Percentiles rank a stretch among this genome's conserved stretches.
Evolutionary conservation across 2,888 invertebrate species (phyloP).

Genomic region (Thereva unica): DNA sequence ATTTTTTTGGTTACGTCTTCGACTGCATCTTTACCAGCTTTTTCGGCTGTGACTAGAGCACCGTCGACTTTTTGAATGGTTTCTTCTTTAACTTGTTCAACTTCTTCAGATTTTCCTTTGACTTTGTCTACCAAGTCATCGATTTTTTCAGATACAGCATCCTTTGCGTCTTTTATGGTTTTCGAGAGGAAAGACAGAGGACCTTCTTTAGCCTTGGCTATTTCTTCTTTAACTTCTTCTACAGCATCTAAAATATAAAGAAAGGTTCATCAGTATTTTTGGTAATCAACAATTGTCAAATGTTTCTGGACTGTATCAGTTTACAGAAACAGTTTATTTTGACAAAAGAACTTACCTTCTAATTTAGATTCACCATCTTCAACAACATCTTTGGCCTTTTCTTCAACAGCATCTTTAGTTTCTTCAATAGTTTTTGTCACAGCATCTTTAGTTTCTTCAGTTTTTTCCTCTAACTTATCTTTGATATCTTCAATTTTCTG

Average conservation of each 20-base stretch:
- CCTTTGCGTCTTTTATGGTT: constrained; percentile 25
- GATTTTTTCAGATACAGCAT: constrained; percentile 21
- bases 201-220: no score
- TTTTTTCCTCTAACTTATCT: constrained; percentile 35
- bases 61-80: background rate
- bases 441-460: constrained; percentile 8
- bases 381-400: constrained; percentile 32
- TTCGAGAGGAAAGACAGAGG: no score
- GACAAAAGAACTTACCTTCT: no score
- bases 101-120: constrained; percentile 25
- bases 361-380: constrained; percentile 7
- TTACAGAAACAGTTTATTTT: no score
- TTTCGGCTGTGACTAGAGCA: no score
- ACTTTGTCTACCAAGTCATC: constrained; percentile 30
- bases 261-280: no score
- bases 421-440: constrained; percentile 17
- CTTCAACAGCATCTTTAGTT: constrained; percentile 11
- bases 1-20: constrained; percentile 20
- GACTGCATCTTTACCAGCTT: background rate
- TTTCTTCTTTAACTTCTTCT: no score
- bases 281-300: no score
- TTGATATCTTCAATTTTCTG: constrained; percentile 22
- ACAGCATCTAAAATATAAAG: no score
- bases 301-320: no score
- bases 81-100: constrained; percentile 14